A percentile compares a stretch with the other conserved stretches of the same genome.
Conservation (phyloP, 2,113 vertebrate genomes). For the Brachionichthys hirsutus region DNA sequence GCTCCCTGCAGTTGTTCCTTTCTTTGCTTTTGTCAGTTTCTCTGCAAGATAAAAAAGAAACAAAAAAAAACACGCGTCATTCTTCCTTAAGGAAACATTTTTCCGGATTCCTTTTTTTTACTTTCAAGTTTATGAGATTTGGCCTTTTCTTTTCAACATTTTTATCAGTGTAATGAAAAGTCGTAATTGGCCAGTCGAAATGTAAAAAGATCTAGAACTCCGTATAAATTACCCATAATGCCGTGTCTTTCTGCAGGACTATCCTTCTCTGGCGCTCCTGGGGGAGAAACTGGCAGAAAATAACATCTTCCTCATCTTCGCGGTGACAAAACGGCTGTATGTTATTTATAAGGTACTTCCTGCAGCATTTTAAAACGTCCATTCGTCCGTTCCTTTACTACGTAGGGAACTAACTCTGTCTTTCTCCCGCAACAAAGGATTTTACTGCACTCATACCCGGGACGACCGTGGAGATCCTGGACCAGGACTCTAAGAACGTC, state of each 20-base stretch:
- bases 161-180: no score
- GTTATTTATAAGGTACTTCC: conserved; percentile 89
- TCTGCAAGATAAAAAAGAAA: no score
- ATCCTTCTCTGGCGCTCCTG: conserved; percentile 93
- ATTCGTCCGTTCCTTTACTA: not conserved
- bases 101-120: no score
- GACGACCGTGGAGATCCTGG: conserved; percentile 94
- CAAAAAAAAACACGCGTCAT: no score
- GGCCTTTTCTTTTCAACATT: no score
- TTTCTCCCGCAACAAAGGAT: conserved; percentile 75
- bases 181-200: no score
- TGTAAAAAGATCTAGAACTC: not conserved
- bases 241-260: conserved; percentile 80
- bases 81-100: no score
- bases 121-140: no score
- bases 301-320: conserved; percentile 97
- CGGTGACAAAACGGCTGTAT: conserved; percentile 91
- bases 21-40: no score
- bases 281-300: conserved; percentile 96
- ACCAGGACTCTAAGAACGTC: conserved; percentile 95
- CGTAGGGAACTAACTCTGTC: not conserved
- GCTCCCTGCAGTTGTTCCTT: no score
- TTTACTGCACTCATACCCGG: conserved; percentile 94
- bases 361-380: not conserved
- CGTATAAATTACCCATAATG: conserved; percentile 9